phyloP scores from a whole-genome alignment of 2,797 vertebrate species.

The Darevskia nairensis region DNA sequence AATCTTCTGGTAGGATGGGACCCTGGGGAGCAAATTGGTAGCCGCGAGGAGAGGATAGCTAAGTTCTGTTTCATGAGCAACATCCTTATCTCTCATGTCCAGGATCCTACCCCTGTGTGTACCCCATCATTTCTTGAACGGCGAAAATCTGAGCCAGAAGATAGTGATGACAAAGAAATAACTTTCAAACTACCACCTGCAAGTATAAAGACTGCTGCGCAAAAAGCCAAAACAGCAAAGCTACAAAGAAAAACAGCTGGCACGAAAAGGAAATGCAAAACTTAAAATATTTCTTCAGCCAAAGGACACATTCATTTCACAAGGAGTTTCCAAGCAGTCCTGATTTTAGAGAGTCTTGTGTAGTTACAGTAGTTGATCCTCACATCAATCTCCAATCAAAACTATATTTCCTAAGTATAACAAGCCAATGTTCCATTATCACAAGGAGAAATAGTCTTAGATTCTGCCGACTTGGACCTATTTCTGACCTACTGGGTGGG shows the following conservation, averaged over 20 bases:
- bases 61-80: too few species aligned
- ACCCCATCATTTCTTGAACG: conserved; percentile 85
- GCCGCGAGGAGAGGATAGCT: too few species aligned
- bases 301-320: background rate
- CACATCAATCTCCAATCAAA: background rate
- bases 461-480: background rate
- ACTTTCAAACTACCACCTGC: conserved; percentile 74
- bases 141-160: conserved; percentile 78
- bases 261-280: conserved; percentile 40
- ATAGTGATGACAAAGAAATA: conserved; percentile 81
- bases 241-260: conserved; percentile 36
- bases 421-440: background rate
- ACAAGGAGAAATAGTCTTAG: background rate
- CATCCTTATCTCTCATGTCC: background rate
- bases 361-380: background rate
- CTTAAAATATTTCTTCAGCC: background rate
- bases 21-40: too few species aligned
- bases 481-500: background rate
- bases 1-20: background rate
- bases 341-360: background rate
- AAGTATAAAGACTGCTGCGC: conserved; percentile 5
- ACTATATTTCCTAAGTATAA: background rate
- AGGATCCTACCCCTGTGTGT: conserved; percentile 85
- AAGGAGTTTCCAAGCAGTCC: background rate
- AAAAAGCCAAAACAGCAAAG: conserved; percentile 42